Base-by-base conservation (phyloP, 2,113 vertebrate genomes). In the Xenopus laevis region DNA sequence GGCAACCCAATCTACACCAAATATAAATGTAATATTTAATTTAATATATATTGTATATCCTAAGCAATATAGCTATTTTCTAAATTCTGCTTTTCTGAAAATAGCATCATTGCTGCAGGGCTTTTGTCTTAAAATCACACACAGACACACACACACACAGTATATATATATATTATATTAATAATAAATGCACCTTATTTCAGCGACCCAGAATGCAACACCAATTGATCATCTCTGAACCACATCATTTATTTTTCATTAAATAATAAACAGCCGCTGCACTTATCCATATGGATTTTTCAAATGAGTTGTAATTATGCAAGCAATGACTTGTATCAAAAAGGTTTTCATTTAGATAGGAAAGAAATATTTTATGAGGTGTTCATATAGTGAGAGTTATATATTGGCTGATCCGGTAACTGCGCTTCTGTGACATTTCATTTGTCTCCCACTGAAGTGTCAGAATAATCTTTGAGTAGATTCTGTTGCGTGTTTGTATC, bases 171-270 rank as follows among this genome's bases (percentile, higher is more conserved):
- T 40, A 40, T 27, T 27, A 27, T 2, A 27, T 27, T 27, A 40
- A 40, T 40, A 40, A 40, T 40, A 40, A 40, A 40, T 40, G 33
- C 6, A 40, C 33, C 33, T 40, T 7, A 40, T 40, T 40, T 40
- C 33, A 40, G 33, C 8, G 33, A 40, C 33, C 33, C 33, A 67
- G 46, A 52, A 50, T 13, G 45, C 20, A 16, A 52, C 65, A 52
- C 13, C 65, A 52, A 13, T 67, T 67, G n/a, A 50, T 47, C 18
- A 67, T 67, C 18, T 23, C 44, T 67, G 65, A 50, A 67, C 21
- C 65, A 47, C 46, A 67, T 72, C 71, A 72, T 72, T 65, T 72
- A 72, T 72, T 72, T 72, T 72, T 72, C 52, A 65, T 72, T 61
- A 65, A 64, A 62, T 44, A 72, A 72, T 72, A 65, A 72, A 57